These are phyloP conservation scores for Elegia similella DNA, from an alignment of 2,888 invertebrate species.

Conservation along the genomic window DNA sequence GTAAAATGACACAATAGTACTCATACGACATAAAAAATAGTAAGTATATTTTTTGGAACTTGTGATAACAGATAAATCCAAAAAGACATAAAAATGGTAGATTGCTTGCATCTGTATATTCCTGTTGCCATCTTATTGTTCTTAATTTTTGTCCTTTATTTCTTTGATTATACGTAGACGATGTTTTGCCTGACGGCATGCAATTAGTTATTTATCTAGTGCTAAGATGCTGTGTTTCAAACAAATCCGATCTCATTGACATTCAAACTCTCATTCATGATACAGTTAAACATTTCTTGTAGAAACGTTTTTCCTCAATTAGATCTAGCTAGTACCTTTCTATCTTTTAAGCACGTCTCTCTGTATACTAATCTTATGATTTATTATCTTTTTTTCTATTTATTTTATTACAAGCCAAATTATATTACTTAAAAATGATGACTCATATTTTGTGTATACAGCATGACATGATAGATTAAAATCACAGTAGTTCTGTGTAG, in stretches of 20 bases:
- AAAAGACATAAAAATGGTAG: slow-evolving; percentile 20
- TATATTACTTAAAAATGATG: slow-evolving; percentile 6
- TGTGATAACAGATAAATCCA: too few species aligned
- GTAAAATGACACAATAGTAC: too few species aligned
- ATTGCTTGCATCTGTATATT: slow-evolving; percentile 33
- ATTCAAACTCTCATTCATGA: slow-evolving; percentile 26
- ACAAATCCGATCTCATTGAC: slow-evolving; percentile 20
- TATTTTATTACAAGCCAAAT: slow-evolving; percentile 13
- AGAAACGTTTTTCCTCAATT: slow-evolving; percentile 54
- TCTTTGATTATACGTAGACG: slow-evolving; percentile 20
- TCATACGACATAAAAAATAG: too few species aligned
- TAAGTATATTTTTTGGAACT: too few species aligned
- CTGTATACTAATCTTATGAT: slow-evolving; percentile 9
- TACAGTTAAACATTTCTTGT: slow-evolving; percentile 25
- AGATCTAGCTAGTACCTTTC: slow-evolving; percentile 44
- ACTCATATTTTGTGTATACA: slow-evolving; percentile 21
- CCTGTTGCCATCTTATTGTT: slow-evolving; percentile 23
- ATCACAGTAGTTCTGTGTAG: slow-evolving; percentile 37
- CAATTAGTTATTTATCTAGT: slow-evolving; percentile 27
- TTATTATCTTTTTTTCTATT: slow-evolving; percentile 28
- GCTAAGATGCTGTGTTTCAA: slow-evolving; percentile 25
- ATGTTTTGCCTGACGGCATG: slow-evolving; percentile 30
- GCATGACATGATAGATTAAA: slow-evolving; percentile 32
- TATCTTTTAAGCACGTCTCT: slow-evolving; percentile 34
- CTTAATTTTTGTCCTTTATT: slow-evolving; percentile 29